phyloP scores from a whole-genome alignment of 2,113 vertebrate species.

The Ardeotis arabs region DNA sequence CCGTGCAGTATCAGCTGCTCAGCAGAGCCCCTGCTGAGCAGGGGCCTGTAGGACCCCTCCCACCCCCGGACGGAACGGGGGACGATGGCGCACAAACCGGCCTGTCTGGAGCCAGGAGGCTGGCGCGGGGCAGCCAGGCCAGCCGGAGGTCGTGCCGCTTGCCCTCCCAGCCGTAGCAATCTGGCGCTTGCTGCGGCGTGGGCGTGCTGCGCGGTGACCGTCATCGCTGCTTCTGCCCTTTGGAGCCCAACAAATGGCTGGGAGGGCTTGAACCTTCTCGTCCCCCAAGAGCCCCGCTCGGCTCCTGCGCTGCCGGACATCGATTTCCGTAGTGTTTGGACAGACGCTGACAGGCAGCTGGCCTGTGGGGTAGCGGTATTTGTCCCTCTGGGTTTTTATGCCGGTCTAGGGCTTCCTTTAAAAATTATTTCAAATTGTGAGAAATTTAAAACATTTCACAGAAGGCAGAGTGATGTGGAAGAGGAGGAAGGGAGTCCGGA shows the following conservation, averaged over 20 bases:
- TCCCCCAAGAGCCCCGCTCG: fast-evolving
- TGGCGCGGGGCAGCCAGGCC: neutral
- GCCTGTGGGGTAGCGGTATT: neutral
- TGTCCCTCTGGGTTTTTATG: neutral
- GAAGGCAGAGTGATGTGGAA: neutral
- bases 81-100: neutral
- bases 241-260: neutral
- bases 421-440: neutral
- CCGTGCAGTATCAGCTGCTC: neutral
- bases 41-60: neutral
- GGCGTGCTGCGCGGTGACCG: neutral
- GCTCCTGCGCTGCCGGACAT: neutral
- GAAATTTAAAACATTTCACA: neutral
- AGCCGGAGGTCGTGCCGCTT: fast-evolving
- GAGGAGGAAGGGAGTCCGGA: neutral
- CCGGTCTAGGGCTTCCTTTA: neutral
- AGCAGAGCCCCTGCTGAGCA: neutral
- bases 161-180: neutral
- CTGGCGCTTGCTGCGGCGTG: neutral
- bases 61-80: fast-evolving
- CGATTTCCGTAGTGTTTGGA: too few species aligned
- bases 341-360: neutral
- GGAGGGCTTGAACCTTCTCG: neutral
- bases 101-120: neutral
- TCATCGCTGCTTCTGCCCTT: neutral